Percentiles rank a stretch among this genome's conserved stretches.
Evolutionary conservation across 2,888 invertebrate species (phyloP).

Genomic region (Timema cristinae): DNA sequence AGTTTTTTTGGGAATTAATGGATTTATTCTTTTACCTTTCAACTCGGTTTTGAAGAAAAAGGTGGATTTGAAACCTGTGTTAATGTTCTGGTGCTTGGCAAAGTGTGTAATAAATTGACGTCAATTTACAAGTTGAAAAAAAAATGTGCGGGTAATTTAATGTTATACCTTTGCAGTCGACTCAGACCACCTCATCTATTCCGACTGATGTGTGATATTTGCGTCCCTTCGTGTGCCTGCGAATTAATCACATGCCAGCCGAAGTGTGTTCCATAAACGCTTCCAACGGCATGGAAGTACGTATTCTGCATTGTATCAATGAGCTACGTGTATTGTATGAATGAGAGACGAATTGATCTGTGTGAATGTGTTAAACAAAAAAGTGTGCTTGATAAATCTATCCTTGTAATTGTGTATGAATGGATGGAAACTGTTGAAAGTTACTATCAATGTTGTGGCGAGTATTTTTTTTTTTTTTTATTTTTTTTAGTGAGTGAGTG

Average conservation of each 20-base stretch:
- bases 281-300: slow-evolving; percentile 38
- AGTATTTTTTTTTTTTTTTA: slow-evolving; percentile 9
- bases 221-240: slow-evolving; percentile 38
- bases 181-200: slow-evolving; percentile 32
- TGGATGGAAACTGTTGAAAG: slow-evolving; percentile 22
- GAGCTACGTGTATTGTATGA: slow-evolving; percentile 28
- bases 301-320: slow-evolving; percentile 40
- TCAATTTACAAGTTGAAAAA: too few species aligned
- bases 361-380: slow-evolving; percentile 16
- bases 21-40: too few species aligned
- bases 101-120: too few species aligned
- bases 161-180: background rate
- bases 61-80: too few species aligned
- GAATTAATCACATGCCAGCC: slow-evolving; percentile 37
- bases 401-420: slow-evolving; percentile 15
- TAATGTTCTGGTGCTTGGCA: too few species aligned
- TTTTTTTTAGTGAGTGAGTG: too few species aligned
- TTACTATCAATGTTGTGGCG: slow-evolving; percentile 2
- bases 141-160: too few species aligned
- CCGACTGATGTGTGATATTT: slow-evolving; percentile 38
- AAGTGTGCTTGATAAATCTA: slow-evolving; percentile 23
- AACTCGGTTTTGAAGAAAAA: too few species aligned
- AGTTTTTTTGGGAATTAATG: too few species aligned
- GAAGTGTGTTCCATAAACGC: slow-evolving; percentile 35
- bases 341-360: slow-evolving; percentile 24